Evolutionary conservation across 2,797 vertebrate genomes (phyloP).

Genomic region (Otus scops): DNA sequence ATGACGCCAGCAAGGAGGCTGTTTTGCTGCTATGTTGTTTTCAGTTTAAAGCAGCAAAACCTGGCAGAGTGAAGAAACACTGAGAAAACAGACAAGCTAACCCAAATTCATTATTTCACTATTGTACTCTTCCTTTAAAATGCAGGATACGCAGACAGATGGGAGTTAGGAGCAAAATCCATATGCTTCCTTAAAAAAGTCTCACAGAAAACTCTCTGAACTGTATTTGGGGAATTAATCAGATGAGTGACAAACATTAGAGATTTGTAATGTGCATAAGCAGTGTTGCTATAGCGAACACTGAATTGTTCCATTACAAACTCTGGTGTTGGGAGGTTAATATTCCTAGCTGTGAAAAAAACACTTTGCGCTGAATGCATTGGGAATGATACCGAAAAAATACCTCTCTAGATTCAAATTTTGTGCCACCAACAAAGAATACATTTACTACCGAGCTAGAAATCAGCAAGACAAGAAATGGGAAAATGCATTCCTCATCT

Average conservation of each 20-base stretch:
- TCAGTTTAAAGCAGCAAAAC: neutral
- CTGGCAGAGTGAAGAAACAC: neutral
- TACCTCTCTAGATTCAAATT: neutral
- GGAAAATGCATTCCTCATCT: neutral
- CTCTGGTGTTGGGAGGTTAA: neutral
- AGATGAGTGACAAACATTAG: neutral
- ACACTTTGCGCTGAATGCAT: neutral
- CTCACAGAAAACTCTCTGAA: neutral
- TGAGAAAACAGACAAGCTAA: neutral
- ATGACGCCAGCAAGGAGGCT: neutral
- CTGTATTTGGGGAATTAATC: neutral
- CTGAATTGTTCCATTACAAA: neutral
- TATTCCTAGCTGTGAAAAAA: neutral
- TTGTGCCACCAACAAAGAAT: neutral
- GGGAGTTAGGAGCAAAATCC: constrained; percentile 5
- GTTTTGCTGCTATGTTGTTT: neutral
- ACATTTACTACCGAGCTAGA: neutral
- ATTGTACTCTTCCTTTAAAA: neutral
- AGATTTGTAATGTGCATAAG: neutral
- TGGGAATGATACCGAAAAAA: neutral
- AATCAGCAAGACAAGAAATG: neutral
- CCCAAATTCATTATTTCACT: neutral
- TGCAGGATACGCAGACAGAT: neutral
- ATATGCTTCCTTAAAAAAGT: neutral
- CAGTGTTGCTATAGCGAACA: neutral